Conservation (phyloP, 2,888 invertebrate species). For the Brenthis daphne region DNA sequence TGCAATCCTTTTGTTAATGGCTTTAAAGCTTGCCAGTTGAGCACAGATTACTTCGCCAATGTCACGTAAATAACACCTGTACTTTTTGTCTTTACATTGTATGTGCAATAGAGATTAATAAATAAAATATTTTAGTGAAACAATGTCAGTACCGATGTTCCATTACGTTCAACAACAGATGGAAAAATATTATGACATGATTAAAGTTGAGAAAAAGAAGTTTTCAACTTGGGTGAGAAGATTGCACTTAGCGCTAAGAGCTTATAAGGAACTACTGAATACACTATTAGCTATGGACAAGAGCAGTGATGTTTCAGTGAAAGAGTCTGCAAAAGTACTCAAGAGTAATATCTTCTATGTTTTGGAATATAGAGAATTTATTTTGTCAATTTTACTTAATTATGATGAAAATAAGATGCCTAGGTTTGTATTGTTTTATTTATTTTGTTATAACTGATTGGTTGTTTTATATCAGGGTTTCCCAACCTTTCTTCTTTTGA, state of each 20-base stretch:
- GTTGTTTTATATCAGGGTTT: no score
- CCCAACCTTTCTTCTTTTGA: no score
- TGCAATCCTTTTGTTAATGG: no score
- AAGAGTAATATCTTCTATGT: conserved; percentile 97
- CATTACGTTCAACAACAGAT: conserved; percentile 97
- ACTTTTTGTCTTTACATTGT: no score
- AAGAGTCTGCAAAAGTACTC: conserved; percentile 91
- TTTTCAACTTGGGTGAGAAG: conserved; percentile 91
- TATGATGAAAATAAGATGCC: conserved; percentile 94
- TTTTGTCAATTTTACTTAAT: conserved; percentile 89
- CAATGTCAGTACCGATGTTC: conserved; percentile 94
- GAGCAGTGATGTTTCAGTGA: conserved; percentile 85
- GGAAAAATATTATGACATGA: conserved; percentile 92
- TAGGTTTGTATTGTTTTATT: conserved; percentile 78
- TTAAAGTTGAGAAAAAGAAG: conserved; percentile 93
- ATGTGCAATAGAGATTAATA: no score
- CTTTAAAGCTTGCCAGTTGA: no score
- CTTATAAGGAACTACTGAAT: conserved; percentile 91
- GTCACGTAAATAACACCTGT: no score
- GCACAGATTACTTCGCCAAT: no score
- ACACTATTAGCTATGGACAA: conserved; percentile 92
- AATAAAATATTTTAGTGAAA: conserved; percentile 85
- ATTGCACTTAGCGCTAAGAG: conserved; percentile 91
- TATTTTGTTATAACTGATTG: not conserved
- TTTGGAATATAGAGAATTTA: conserved; percentile 95